Conservation (phyloP, 2,888 invertebrate genomes). For the Thera obeliscata region DNA sequence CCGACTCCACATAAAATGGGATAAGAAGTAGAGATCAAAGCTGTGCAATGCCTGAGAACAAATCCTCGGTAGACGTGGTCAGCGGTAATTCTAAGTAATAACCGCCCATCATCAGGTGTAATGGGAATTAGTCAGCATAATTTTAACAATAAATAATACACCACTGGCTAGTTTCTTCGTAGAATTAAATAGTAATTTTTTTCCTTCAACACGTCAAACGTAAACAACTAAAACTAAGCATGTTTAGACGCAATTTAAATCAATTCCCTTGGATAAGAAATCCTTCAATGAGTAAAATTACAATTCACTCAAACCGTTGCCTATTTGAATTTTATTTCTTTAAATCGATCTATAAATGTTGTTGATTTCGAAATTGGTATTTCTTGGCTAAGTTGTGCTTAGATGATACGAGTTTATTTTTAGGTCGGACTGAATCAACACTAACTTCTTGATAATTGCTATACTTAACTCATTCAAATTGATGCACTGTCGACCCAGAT, state of each 20-base stretch:
- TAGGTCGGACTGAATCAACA: neutral
- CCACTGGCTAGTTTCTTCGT: neutral
- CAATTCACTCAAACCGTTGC: constrained; percentile 16
- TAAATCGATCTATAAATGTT: constrained; percentile 5
- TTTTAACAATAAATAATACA: neutral
- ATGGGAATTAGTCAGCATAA: neutral
- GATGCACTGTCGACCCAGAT: neutral
- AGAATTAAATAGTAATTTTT: neutral
- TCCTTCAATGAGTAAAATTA: constrained; percentile 27
- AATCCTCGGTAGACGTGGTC: too few relatives aligned
- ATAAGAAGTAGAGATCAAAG: too few relatives aligned
- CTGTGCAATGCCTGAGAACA: too few relatives aligned
- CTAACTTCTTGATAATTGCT: neutral
- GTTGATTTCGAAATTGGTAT: neutral
- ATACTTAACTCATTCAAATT: neutral
- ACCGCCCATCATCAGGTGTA: neutral
- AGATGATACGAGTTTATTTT: too few relatives aligned
- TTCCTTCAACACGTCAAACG: constrained; percentile 4
- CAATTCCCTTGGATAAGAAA: constrained; percentile 6
- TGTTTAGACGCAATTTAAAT: constrained; percentile 1
- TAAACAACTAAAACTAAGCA: neutral
- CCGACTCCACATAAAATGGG: too few relatives aligned
- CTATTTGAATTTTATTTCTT: constrained; percentile 16
- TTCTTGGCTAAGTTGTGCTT: neutral
- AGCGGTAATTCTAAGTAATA: too few relatives aligned